These are phyloP conservation scores for Phylloscopus trochilus DNA, from an alignment of 2,113 vertebrate genomes.

Conservation along the genomic window DNA sequence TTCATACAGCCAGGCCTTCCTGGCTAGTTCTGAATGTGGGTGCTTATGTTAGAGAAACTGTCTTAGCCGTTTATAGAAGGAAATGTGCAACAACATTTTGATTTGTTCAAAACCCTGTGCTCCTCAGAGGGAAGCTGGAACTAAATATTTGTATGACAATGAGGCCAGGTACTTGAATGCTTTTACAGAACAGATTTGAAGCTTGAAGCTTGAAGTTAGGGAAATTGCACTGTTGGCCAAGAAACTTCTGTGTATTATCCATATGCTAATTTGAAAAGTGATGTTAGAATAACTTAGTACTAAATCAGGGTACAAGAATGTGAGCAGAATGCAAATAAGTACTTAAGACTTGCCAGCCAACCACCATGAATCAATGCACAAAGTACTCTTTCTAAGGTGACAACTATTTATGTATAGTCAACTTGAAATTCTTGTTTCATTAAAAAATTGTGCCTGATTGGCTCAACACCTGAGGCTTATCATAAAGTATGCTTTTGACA, in stretches of 20 bases:
- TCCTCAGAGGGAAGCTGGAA: not conserved
- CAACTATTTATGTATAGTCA: not conserved
- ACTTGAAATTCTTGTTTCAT: conserved; percentile 20
- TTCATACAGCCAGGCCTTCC: not conserved
- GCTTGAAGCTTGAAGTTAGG: not conserved
- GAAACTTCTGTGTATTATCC: not conserved
- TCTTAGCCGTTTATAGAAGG: not conserved
- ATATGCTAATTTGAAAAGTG: conserved; percentile 11
- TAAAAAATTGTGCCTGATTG: not conserved
- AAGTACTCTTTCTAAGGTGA: not conserved
- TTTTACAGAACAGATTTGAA: not conserved
- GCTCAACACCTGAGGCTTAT: not conserved
- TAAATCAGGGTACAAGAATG: not conserved
- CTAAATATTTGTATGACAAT: not conserved
- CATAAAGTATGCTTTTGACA: not conserved
- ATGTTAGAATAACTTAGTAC: not conserved
- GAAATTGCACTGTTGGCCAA: not conserved
- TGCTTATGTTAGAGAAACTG: not conserved
- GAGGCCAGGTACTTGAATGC: not conserved
- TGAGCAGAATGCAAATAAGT: not conserved
- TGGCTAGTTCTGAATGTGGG: not conserved
- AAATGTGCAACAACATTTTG: not conserved
- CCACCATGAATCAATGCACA: not conserved
- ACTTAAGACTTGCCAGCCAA: not conserved
- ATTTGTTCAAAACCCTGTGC: not conserved